Evolutionary conservation across 2,113 vertebrate species (phyloP).

Genomic region (Aegotheles bennettii): DNA sequence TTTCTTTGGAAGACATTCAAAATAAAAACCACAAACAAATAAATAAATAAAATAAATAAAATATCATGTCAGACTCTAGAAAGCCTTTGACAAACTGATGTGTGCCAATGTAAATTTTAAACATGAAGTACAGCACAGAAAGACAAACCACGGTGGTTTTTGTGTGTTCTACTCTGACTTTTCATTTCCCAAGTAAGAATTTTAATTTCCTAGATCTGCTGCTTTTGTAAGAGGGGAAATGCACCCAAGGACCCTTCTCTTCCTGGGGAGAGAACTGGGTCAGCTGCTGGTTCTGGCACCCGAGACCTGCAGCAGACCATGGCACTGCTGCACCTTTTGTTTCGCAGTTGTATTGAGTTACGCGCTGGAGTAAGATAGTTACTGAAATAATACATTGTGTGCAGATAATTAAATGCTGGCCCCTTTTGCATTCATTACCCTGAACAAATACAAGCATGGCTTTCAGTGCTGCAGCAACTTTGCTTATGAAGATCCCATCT

Average conservation of each 20-base stretch:
- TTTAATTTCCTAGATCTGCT: background rate
- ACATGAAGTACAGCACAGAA: rapidly evolving
- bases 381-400: background rate
- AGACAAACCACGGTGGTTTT: rapidly evolving
- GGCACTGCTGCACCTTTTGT: background rate
- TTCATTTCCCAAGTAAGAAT: background rate
- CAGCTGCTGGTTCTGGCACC: background rate
- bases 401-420: background rate
- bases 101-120: background rate
- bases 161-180: background rate
- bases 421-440: background rate
- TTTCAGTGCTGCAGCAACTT: background rate
- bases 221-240: background rate
- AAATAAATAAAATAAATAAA: background rate
- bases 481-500: background rate
- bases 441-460: background rate
- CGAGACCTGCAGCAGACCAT: background rate
- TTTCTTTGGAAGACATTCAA: background rate
- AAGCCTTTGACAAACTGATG: background rate
- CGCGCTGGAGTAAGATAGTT: background rate
- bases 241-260: background rate
- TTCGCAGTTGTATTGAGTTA: background rate
- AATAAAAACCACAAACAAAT: background rate
- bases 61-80: background rate
- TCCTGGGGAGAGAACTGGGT: background rate